Conservation (phyloP, 2,888 invertebrate genomes). For the Drosophila paracracens region DNA sequence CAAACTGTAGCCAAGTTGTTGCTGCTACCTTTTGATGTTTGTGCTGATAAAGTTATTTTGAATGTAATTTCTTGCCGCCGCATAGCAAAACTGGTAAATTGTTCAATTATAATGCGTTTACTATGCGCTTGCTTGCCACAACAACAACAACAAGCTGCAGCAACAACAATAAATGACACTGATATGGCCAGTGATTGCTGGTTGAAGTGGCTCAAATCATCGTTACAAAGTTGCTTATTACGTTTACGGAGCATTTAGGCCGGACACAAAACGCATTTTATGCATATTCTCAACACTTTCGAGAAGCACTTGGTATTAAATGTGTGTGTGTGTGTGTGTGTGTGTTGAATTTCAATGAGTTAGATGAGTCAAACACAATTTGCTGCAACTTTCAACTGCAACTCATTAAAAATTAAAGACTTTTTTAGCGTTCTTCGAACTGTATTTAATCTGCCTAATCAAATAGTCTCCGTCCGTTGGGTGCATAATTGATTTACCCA, state of each 20-base stretch:
- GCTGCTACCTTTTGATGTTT: conserved; percentile 55
- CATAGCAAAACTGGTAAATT: conserved; percentile 80
- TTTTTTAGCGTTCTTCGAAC: not conserved
- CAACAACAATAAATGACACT: conserved; percentile 46
- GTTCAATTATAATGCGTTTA: conserved; percentile 84
- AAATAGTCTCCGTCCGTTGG: conserved; percentile 15
- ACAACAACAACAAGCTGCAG: conserved; percentile 2
- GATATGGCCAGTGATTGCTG: conserved; percentile 47
- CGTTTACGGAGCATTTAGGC: conserved; percentile 10
- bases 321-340: not conserved
- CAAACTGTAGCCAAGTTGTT: conserved; percentile 47
- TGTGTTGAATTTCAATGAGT: not conserved
- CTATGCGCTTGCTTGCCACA: conserved; percentile 54
- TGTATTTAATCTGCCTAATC: conserved; percentile 1
- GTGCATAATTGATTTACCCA: conserved; percentile 20
- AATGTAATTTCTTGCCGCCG: conserved; percentile 56
- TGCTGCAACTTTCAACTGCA: not conserved
- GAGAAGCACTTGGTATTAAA: not conserved
- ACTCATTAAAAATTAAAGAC: conserved; percentile 6
- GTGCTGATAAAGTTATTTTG: conserved; percentile 74
- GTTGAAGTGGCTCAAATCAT: conserved; percentile 25
- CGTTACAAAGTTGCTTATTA: conserved; percentile 25
- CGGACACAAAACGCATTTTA: conserved; percentile 30
- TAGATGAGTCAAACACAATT: not conserved
- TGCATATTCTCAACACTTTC: conserved; percentile 14